These are phyloP conservation scores for Patella vulgata DNA, from an alignment of 1,140 invertebrate species.

Conservation along the genomic window DNA sequence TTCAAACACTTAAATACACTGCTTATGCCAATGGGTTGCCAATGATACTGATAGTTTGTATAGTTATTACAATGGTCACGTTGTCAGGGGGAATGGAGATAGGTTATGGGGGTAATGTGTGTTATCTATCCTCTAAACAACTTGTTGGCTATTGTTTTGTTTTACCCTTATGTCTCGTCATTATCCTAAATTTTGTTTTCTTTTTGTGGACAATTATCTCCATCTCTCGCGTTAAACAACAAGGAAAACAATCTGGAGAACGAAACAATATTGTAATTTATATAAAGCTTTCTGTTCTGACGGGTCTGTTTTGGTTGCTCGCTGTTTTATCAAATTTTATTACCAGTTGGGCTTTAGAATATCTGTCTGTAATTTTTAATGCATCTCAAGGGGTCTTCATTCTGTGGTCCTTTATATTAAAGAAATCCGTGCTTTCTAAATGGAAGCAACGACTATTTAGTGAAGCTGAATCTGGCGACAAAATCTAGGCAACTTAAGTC, in stretches of 20 bases:
- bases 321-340: constrained; percentile 37
- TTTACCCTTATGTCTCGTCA: constrained; percentile 31
- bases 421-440: constrained; percentile 10
- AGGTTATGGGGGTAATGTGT: constrained; percentile 35
- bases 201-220: constrained; percentile 37
- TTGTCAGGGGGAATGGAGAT: constrained; percentile 20
- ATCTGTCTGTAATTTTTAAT: constrained; percentile 71
- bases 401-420: constrained; percentile 67
- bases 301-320: constrained; percentile 41
- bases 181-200: constrained; percentile 35
- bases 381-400: constrained; percentile 73
- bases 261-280: constrained; percentile 35
- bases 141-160: constrained; percentile 33
- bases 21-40: constrained; percentile 25
- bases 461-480: no score
- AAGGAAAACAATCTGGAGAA: constrained; percentile 19
- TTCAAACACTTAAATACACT: constrained; percentile 20
- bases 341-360: constrained; percentile 59
- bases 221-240: constrained; percentile 10
- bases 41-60: constrained; percentile 24
- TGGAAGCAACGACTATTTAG: no score
- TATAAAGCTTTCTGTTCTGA: constrained; percentile 41
- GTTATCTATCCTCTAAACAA: constrained; percentile 33
- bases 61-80: constrained; percentile 18
- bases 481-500: no score